These are phyloP conservation scores for Drosophila peninsularis DNA, from an alignment of 2,888 invertebrate genomes.

Conservation along the genomic window DNA sequence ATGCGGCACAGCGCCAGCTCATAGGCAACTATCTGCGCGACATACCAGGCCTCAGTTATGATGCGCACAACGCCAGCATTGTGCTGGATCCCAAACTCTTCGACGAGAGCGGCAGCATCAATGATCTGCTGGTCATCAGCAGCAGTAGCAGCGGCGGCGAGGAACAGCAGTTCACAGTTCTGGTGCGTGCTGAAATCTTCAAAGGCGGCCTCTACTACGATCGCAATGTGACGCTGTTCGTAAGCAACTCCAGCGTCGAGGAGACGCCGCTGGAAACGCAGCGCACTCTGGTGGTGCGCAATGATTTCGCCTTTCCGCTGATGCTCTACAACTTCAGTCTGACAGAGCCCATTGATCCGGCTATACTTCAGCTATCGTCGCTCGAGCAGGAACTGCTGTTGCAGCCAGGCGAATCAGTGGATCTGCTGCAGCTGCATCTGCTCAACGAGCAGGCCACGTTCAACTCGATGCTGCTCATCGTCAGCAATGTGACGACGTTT, in stretches of 20 bases:
- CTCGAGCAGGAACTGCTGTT: slow-evolving; percentile 56
- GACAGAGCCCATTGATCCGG: slow-evolving; percentile 78
- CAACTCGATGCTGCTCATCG: slow-evolving; percentile 81
- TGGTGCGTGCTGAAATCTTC: slow-evolving; percentile 83
- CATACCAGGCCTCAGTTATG: slow-evolving; percentile 68
- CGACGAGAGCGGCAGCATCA: slow-evolving; percentile 65
- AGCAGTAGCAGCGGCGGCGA: slow-evolving; percentile 26
- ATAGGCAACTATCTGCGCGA: slow-evolving; percentile 56
- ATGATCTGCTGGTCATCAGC: slow-evolving; percentile 73
- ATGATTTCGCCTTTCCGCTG: slow-evolving; percentile 90
- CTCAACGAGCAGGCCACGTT: slow-evolving; percentile 76
- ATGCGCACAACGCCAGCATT: slow-evolving; percentile 73
- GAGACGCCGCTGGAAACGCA: slow-evolving; percentile 76
- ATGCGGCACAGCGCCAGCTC: slow-evolving; percentile 38
- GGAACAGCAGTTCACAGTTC: slow-evolving; percentile 67
- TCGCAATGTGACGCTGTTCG: slow-evolving; percentile 79
- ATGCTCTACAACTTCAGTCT: slow-evolving; percentile 90
- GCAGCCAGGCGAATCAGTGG: slow-evolving; percentile 74
- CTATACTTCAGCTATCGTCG: slow-evolving; percentile 52
- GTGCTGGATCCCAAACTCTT: slow-evolving; percentile 78
- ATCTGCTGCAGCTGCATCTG: slow-evolving; percentile 76
- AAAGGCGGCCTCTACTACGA: slow-evolving; percentile 79
- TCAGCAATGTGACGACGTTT: slow-evolving; percentile 86
- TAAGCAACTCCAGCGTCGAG: slow-evolving; percentile 61
- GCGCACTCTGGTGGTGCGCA: slow-evolving; percentile 88